Base-by-base conservation (phyloP, 37 sponge, comb jelly and placozoan species). In the Theonella swinhoei region DNA sequence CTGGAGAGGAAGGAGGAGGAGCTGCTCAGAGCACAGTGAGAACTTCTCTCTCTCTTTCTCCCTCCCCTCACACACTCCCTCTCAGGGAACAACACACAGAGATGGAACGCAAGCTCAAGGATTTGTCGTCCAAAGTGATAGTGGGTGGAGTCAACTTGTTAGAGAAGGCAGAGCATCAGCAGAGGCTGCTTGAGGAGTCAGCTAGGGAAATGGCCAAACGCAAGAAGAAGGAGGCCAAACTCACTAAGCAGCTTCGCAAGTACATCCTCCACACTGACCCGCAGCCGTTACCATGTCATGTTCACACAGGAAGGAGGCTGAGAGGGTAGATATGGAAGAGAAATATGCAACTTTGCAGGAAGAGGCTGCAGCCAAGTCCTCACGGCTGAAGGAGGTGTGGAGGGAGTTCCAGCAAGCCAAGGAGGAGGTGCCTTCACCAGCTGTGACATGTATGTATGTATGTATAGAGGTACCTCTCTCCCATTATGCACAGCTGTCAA, bases 121-220 rank as follows among this genome's bases (percentile, higher is more conserved):
- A 88, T 62, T 73, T 99, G 22, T 84, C 92, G 32, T 86, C 90
- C 14, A 94, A 96, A 80, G 95, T 99, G 36, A 96, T 99, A 64
- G 93, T 96, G 20, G 99, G 99, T 14, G 99, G 99, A 63, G 95
- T 96, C 38, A 96, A 99, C 65, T 70, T 99, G 87, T 80, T 99
- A 41, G 99, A 99, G 76, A 93, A 99, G 62, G 97, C 99, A 36
- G 94, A 96, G 59, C 83, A 96, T 65, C 99, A 99, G 76, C 95
- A 99, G 76, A 68, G 69, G 30, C 73, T 99, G 69, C 68, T 99
- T 81, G 97, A 99, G 62, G 80, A 92, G 74, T 99, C 99, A 1
- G 83, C 83, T 34, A 89, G 78, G 61, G 91, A 95, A 39, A 41
- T 99, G 73, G 92, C 88, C 74, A 87, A 86, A 61, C 80, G 94